These are phyloP conservation scores for Hydractinia symbiolongicarpus DNA, from an alignment of 30 jellyfish, hydroid and myxozoan species.

Conservation along the genomic window DNA sequence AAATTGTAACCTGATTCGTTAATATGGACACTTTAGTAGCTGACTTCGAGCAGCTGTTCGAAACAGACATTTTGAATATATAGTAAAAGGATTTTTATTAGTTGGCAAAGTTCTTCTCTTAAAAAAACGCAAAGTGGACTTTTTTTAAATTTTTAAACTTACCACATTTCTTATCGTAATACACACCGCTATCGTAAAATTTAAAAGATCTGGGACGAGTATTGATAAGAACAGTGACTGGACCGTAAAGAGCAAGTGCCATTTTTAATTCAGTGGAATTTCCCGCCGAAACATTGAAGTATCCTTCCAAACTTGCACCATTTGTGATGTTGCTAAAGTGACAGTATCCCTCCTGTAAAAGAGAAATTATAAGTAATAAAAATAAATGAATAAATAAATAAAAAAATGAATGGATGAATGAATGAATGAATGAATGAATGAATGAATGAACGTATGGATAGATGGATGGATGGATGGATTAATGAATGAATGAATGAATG, in stretches of 20 bases:
- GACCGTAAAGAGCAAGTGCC: slow-evolving; percentile 92
- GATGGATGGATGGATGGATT: no score
- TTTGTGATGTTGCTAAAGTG: slow-evolving; percentile 67
- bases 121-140: background rate
- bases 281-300: slow-evolving; percentile 73
- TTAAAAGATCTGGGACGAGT: slow-evolving; percentile 86
- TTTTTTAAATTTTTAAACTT: background rate
- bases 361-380: background rate
- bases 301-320: slow-evolving; percentile 71
- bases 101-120: no score
- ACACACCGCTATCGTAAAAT: slow-evolving; percentile 83
- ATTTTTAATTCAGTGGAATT: slow-evolving; percentile 62
- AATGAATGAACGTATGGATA: no score
- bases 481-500: no score
- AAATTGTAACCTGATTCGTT: no score
- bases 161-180: slow-evolving; percentile 78
- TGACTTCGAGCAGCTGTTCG: no score
- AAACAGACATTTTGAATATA: no score
- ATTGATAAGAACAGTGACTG: slow-evolving; percentile 76
- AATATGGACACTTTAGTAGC: no score
- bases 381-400: background rate
- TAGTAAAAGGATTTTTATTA: no score
- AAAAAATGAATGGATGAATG: no score
- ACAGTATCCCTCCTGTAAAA: slow-evolving; percentile 85
- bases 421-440: no score